These are phyloP conservation scores for Epinephelus malabaricus DNA, from an alignment of 2,797 vertebrate genomes.

Conservation along the genomic window DNA sequence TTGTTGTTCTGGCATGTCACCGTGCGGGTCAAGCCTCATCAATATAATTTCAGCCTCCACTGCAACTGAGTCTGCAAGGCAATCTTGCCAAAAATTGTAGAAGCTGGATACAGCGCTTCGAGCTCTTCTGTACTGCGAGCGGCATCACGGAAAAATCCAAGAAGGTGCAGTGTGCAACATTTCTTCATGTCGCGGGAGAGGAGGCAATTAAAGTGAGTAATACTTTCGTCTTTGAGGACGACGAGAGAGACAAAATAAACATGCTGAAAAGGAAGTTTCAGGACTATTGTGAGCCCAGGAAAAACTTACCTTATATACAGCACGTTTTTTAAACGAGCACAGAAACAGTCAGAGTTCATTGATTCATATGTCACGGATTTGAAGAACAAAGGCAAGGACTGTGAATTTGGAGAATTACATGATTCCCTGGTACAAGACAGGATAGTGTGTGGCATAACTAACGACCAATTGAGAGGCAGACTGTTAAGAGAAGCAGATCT, in stretches of 20 bases:
- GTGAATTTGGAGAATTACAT: constrained; percentile 16
- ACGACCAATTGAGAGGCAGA: constrained; percentile 30
- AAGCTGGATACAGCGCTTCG: not conserved
- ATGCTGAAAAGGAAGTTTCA: not conserved
- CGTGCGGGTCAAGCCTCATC: no score
- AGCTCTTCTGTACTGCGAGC: not conserved
- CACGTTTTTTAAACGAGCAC: not conserved
- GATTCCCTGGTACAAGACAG: constrained; percentile 19
- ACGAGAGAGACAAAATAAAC: not conserved
- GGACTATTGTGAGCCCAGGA: constrained; percentile 7
- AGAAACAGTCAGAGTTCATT: not conserved
- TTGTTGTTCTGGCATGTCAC: no score
- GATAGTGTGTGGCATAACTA: constrained; percentile 24
- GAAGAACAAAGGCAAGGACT: constrained; percentile 31
- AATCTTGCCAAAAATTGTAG: not conserved
- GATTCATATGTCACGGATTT: constrained; percentile 17
- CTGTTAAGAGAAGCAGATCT: constrained; percentile 36
- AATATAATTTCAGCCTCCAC: no score
- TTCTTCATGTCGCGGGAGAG: not conserved
- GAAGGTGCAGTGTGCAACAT: no score
- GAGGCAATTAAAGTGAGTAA: not conserved
- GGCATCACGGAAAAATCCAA: no score
- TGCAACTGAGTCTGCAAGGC: no score
- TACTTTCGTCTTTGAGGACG: not conserved
- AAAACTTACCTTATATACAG: not conserved